Base-by-base conservation (phyloP, 2,888 invertebrate species). In the Nomada lathburiana region DNA sequence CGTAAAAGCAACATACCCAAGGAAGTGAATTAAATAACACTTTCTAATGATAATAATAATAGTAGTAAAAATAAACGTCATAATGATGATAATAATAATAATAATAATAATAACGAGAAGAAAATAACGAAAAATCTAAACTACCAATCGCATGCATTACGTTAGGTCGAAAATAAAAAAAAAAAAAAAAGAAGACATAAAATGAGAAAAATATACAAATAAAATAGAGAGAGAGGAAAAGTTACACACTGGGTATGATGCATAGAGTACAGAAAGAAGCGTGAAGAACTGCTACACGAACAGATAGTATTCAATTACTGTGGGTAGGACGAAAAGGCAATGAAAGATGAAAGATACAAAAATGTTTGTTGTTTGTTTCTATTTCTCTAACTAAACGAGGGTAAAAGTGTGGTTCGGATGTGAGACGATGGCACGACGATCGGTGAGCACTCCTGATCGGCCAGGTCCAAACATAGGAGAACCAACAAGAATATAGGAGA, bases 391-490 rank as follows among this genome's bases (percentile, higher is more conserved):
- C n/a, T 36, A 11, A 60, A 60, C 36, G 42, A 42, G 23, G 29
- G 29, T 23, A 20, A 62, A 7, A 63, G 26, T 42, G 36, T 42
- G 50, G 63, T 10, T 47, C 16, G 36, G 57, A 7, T 20, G 20
- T 62, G 60, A 65, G 65, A 57, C 57, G 50, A 47, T 67, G 79
- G 60, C 55, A 55, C 77, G 84, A 82, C 69, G 74, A 83, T 86
- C 72, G 76, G 88, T 81, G 88, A 86, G 86, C 80, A 83, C 83
- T 86, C 78, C 83, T 78, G 78, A 76, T 67, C 78, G 73, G 75
- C 60, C 79, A 70, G 82, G 83, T 79, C 70, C 78, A 82, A 84
- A 82, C 29, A 20, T 74, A 70, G 29, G 71, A 62, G 85, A 68
- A 86, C 76, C 71, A 70, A 44, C 57, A 63, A 68, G 53, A 67